phyloP scores from a whole-genome alignment of 2,888 invertebrate genomes.

The Dryobotodes eremita region DNA sequence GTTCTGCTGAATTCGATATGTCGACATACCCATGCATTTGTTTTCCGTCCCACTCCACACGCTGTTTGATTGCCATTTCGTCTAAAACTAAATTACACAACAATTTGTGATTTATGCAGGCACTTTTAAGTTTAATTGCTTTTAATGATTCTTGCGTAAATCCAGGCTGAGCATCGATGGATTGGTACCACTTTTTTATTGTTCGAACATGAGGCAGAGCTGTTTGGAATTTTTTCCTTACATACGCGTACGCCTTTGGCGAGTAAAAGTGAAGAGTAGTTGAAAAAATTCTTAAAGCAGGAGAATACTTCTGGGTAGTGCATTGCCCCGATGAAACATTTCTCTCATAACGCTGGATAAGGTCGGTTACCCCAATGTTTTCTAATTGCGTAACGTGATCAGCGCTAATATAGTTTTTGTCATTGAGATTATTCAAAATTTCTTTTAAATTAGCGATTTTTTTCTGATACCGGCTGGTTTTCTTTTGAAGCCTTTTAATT shows the following conservation, averaged over 20 bases:
- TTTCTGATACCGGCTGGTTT: constrained; percentile 9
- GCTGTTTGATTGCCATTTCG: constrained; percentile 41
- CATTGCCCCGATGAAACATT: constrained; percentile 8
- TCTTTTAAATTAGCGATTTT: constrained; percentile 2
- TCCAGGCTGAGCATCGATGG: too few species aligned
- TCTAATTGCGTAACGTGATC: constrained; percentile 2
- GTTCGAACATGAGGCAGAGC: constrained; percentile 3
- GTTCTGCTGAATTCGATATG: not conserved
- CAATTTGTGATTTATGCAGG: not conserved
- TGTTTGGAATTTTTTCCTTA: constrained; percentile 4
- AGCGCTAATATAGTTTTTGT: not conserved
- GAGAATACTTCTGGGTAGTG: constrained; percentile 1
- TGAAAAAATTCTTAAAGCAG: not conserved
- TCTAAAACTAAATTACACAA: constrained; percentile 17
- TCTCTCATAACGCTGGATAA: constrained; percentile 9
- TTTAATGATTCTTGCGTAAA: too few species aligned
- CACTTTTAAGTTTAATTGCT: not conserved
- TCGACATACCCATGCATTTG: constrained; percentile 35
- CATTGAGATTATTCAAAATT: not conserved
- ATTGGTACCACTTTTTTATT: too few species aligned
- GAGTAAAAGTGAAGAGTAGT: constrained; percentile 9
- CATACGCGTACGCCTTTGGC: constrained; percentile 1
- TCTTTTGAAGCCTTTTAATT: constrained; percentile 4
- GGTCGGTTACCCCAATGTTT: constrained; percentile 1
- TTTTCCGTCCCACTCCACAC: constrained; percentile 34